phyloP scores from a whole-genome alignment of 2,888 invertebrate genomes.

The Latrodectus elegans region DNA sequence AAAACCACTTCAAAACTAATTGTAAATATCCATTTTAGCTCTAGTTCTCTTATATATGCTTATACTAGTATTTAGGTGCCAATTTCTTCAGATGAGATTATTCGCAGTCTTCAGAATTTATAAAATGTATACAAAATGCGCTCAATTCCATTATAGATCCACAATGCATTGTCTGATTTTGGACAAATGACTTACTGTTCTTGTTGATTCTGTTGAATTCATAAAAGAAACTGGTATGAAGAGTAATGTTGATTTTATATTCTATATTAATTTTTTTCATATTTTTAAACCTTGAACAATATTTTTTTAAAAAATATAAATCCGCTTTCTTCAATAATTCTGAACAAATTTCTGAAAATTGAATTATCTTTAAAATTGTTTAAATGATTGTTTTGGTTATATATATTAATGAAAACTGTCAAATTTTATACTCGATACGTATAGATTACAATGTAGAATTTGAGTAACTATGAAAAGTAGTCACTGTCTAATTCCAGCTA shows the following conservation, averaged over 20 bases:
- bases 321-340: not conserved
- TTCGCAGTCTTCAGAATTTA: conserved; percentile 34
- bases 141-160: conserved; percentile 57
- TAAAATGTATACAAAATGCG: conserved; percentile 35
- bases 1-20: not conserved
- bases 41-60: conserved; percentile 6
- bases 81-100: conserved; percentile 62
- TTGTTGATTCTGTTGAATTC: not conserved
- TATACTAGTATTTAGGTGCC: conserved; percentile 60
- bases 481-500: too few species aligned
- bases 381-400: too few species aligned
- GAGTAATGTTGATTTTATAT: not conserved
- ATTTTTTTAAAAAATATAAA: not conserved
- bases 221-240: not conserved
- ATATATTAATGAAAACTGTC: too few species aligned
- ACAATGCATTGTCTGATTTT: conserved; percentile 36
- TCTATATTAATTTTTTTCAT: not conserved
- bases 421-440: too few species aligned
- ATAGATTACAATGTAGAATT: too few species aligned
- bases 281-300: not conserved
- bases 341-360: too few species aligned
- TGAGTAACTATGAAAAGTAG: too few species aligned
- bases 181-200: not conserved
- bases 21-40: conserved; percentile 1
- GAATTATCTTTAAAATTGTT: too few species aligned